phyloP scores from a whole-genome alignment of 1,140 invertebrate species.

The Megalopta genalis region DNA sequence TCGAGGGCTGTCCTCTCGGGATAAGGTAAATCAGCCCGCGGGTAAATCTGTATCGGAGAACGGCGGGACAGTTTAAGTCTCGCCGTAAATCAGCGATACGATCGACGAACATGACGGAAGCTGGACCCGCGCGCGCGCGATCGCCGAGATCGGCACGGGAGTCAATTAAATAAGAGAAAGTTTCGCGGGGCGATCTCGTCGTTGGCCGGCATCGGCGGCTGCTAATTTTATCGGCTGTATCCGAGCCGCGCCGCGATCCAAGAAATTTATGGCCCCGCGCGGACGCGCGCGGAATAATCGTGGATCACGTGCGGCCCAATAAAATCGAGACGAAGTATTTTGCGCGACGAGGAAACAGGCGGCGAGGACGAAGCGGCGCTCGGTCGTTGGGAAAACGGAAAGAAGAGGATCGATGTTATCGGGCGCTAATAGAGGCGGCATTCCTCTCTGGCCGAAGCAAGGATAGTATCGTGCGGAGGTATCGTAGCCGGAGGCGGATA shows the following conservation, averaged over 20 bases:
- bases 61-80: not conserved
- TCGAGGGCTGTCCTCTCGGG: not conserved
- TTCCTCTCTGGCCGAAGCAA: too few relatives aligned
- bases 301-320: not conserved
- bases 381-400: not conserved
- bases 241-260: not conserved
- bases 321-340: not conserved
- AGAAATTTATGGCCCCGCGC: not conserved
- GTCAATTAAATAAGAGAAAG: constrained; percentile 42
- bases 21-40: not conserved
- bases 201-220: not conserved
- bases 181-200: constrained; percentile 8
- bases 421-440: not conserved
- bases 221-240: constrained; percentile 38
- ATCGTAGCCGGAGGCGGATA: not conserved
- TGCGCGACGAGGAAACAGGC: not conserved
- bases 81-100: constrained; percentile 39
- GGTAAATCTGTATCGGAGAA: not conserved
- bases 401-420: not conserved
- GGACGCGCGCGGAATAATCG: not conserved
- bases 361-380: too few relatives aligned
- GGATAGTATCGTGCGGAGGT: too few relatives aligned
- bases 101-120: constrained; percentile 20
- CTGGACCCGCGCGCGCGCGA: not conserved
- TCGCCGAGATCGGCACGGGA: constrained; percentile 9